Evolutionary conservation across 1,140 invertebrate species (phyloP), one percentile per base, ranked within the genome.

Genomic region (Drosophila bocqueti): DNA sequence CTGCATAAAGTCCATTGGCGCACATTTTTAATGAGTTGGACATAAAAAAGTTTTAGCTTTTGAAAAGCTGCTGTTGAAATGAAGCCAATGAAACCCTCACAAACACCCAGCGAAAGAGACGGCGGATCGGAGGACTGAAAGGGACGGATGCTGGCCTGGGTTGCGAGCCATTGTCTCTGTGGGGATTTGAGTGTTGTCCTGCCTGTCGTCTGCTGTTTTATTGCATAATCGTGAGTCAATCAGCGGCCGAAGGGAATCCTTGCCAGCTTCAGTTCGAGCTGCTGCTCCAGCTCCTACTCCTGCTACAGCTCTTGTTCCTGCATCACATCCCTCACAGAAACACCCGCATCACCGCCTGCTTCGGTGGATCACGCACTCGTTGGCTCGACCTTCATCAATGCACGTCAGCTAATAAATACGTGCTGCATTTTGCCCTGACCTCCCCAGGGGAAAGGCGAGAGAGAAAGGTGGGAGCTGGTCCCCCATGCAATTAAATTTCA

Each of bases 171-270:
- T 89, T 89, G 78, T 79, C 81, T 89, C 60, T 63, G 58, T 34
- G 34, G 62, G 76, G 67, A 69, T 29, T 72, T 61, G 65, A 66
- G 71, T 80, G 78, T 90, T 81, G 81, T 90, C 71, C 81, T 89
- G 49, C 55, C 64, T 67, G 76, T 68, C 59, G 76, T 76, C 79
- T 72, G 81, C 67, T 85, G 82, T 90, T 90, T 90, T 90, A 90
- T 90, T 90, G 79, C 85, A 90, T 90, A 90, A 85, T 90, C 85
- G 85, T 90, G 85, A 90, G 85, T 91, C 85, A 90, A 90, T 90
- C 85, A 89, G 76, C 71, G 75, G 76, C 63, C 81, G 55, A 65
- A 34, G 61, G 74, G 74, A 62, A 73, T 50, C 54, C 46, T 43
- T 38, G 45, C 45, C 45, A 36, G 11, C 18, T 46, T 4, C 36